phyloP scores from a whole-genome alignment of 2,888 invertebrate genomes.

The Lithodes maja region DNA sequence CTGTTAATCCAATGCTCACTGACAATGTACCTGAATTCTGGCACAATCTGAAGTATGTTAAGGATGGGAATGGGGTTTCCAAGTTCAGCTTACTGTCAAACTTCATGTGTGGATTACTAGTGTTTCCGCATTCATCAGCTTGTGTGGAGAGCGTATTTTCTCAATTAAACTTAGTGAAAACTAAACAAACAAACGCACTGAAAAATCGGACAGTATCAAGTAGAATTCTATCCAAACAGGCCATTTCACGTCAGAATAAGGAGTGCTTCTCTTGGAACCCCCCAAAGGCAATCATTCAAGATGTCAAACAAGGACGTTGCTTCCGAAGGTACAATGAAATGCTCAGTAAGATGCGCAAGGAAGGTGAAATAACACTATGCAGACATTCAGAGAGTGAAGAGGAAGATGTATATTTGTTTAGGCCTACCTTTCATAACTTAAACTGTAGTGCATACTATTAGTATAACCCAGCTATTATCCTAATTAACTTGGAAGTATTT shows the following conservation, averaged over 20 bases:
- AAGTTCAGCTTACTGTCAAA: neutral
- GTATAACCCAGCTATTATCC: no score
- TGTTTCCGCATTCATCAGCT: neutral
- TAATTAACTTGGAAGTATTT: neutral
- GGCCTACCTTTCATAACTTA: neutral
- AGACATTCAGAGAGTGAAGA: neutral
- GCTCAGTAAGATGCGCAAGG: neutral
- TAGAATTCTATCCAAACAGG: neutral
- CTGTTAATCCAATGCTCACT: no score
- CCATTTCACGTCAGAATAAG: constrained; percentile 1
- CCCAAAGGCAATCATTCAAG: neutral
- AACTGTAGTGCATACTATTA: neutral
- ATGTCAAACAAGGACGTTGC: neutral
- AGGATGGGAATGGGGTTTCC: no score
- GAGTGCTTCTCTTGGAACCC: neutral
- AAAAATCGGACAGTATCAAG: neutral
- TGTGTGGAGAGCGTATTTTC: neutral
- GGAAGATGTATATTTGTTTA: neutral
- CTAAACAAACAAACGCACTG: neutral
- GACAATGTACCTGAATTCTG: no score
- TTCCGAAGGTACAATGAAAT: neutral
- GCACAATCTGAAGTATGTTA: no score
- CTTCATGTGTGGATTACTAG: neutral
- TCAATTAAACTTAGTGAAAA: neutral
- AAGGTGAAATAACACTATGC: neutral